Conservation (phyloP, 1,140 invertebrate species). For the Drosophila lini region DNA sequence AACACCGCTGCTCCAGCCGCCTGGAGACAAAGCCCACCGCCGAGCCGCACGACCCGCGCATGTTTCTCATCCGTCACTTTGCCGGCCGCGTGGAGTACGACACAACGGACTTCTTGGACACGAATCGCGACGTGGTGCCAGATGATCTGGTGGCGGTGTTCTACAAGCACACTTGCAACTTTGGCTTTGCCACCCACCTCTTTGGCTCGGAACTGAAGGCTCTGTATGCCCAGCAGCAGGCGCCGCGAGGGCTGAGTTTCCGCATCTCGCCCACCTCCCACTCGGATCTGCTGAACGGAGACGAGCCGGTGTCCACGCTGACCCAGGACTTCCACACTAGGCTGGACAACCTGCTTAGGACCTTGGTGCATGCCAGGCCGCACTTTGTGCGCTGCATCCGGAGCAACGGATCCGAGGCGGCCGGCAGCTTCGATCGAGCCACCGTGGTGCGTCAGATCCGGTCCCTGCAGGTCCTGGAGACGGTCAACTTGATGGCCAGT, state of each 20-base stretch:
- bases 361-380: conserved; percentile 95
- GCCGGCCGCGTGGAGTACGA: conserved; percentile 95
- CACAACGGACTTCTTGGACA: conserved; percentile 94
- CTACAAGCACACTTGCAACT: conserved; percentile 96
- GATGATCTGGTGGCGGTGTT: conserved; percentile 97
- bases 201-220: conserved; percentile 97
- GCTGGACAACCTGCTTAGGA: conserved; percentile 95
- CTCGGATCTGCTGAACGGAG: conserved; percentile 93
- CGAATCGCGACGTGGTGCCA: conserved; percentile 95
- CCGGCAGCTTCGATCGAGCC: conserved; percentile 91
- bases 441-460: conserved; percentile 93
- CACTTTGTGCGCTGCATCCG: conserved; percentile 97
- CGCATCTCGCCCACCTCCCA: conserved; percentile 96
- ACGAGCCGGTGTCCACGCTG: conserved; percentile 94
- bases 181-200: conserved; percentile 97
- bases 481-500: conserved; percentile 96
- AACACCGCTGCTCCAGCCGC: conserved; percentile 91
- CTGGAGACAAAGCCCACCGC: conserved; percentile 84
- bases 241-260: conserved; percentile 93
- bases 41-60: conserved; percentile 90
- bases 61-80: conserved; percentile 96
- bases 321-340: conserved; percentile 98
- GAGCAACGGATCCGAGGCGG: conserved; percentile 91
- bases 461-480: conserved; percentile 96
- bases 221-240: conserved; percentile 92